These are phyloP conservation scores for Anoplophora glabripennis DNA, from an alignment of 1,140 invertebrate species.

Conservation along the genomic window DNA sequence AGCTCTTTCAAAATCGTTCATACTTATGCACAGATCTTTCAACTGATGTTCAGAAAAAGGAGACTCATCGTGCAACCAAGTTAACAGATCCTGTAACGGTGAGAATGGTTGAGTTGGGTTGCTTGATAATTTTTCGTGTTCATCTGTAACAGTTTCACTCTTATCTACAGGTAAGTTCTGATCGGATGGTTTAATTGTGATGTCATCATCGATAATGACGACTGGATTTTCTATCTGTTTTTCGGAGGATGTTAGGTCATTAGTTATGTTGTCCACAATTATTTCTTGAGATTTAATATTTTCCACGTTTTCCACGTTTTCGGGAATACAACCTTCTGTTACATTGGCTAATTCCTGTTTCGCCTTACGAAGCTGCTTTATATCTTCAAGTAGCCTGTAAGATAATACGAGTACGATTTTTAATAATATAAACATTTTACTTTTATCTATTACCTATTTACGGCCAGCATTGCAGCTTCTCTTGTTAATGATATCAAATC, in stretches of 20 bases:
- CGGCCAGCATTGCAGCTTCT: slow-evolving; percentile 83
- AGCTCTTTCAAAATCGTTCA: slow-evolving; percentile 75
- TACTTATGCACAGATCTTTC: slow-evolving; percentile 62
- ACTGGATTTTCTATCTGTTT: not conserved
- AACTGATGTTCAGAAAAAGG: slow-evolving; percentile 61
- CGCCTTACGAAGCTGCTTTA: slow-evolving; percentile 35
- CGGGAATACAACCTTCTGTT: slow-evolving; percentile 7
- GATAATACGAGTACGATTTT: not conserved
- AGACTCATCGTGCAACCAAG: slow-evolving; percentile 55
- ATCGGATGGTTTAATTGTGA: not conserved
- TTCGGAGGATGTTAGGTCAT: not conserved
- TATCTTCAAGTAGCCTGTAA: slow-evolving; percentile 32
- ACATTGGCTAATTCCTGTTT: not conserved
- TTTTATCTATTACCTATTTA: slow-evolving; percentile 58
- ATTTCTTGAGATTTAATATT: slow-evolving; percentile 10
- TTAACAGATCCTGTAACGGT: slow-evolving; percentile 48
- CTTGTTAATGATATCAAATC: slow-evolving; percentile 85
- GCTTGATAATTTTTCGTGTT: not conserved
- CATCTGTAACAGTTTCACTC: not conserved
- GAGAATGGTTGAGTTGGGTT: not conserved
- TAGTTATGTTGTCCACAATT: slow-evolving; percentile 6
- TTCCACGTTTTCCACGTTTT: not conserved
- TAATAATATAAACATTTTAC: slow-evolving; percentile 13
- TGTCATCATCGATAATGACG: slow-evolving; percentile 5
- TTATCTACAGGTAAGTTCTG: not conserved